These are phyloP conservation scores for Trichosurus vulpecula DNA, from an alignment of 2,797 vertebrate species.

Conservation along the genomic window DNA sequence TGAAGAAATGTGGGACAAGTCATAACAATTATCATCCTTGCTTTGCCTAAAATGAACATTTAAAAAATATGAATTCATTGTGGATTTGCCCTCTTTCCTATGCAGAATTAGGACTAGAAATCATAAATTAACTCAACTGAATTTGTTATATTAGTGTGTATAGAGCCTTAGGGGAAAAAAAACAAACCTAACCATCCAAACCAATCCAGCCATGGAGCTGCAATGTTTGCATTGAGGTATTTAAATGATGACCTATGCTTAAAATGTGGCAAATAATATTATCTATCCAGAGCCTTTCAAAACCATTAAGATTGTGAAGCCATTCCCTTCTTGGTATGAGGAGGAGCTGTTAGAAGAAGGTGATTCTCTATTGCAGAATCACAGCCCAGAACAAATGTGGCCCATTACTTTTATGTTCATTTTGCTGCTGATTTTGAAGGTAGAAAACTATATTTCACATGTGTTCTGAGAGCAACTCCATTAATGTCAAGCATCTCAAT, in stretches of 20 bases:
- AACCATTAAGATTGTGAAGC: background rate
- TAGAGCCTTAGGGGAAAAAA: background rate
- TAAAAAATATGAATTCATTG: conserved; percentile 56
- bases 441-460: conserved; percentile 8
- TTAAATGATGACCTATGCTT: background rate
- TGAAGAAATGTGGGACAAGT: conserved; percentile 78
- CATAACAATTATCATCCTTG: conserved; percentile 76
- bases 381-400: background rate
- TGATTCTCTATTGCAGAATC: background rate
- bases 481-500: background rate
- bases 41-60: conserved; percentile 70
- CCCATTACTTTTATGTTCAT: background rate
- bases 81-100: conserved; percentile 25
- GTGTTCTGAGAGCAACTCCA: background rate
- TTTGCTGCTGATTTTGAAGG: conserved; percentile 8
- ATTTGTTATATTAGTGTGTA: conserved; percentile 14
- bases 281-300: conserved; percentile 28
- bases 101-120: conserved; percentile 23
- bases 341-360: background rate
- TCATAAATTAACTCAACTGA: background rate
- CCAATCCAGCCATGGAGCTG: background rate
- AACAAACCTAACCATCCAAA: conserved; percentile 29
- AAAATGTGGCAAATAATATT: conserved; percentile 26
- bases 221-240: too few relatives aligned
- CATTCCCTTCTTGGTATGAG: conserved; percentile 36